Evolutionary conservation across 2,888 invertebrate species (phyloP).

Genomic region (Orthosia gothica): DNA sequence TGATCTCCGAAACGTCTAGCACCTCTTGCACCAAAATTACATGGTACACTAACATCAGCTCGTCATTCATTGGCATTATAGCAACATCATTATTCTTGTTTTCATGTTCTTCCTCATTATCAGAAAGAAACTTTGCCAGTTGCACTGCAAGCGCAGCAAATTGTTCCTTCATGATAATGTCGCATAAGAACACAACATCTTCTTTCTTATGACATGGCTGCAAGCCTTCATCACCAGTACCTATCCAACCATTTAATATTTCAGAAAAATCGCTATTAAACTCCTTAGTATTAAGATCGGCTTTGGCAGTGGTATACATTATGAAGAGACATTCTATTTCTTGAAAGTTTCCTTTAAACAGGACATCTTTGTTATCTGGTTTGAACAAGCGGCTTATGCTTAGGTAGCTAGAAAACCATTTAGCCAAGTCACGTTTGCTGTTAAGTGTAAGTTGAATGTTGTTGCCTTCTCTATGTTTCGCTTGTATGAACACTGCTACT

Average conservation of each 20-base stretch:
- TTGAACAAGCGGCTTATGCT: constrained; percentile 44
- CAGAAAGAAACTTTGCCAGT: constrained; percentile 35
- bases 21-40: constrained; percentile 46
- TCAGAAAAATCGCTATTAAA: constrained; percentile 2
- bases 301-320: constrained; percentile 57
- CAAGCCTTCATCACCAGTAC: constrained; percentile 40
- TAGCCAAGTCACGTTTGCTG: constrained; percentile 34
- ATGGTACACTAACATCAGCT: constrained; percentile 48
- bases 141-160: constrained; percentile 36
- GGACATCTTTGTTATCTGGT: constrained; percentile 14
- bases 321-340: constrained; percentile 51
- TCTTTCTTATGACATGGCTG: constrained; percentile 27
- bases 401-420: constrained; percentile 53
- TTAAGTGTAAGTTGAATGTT: constrained; percentile 29
- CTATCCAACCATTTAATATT: constrained; percentile 40
- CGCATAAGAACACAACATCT: constrained; percentile 36
- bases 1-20: constrained; percentile 38
- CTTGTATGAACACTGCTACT: constrained; percentile 55
- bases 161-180: constrained; percentile 43
- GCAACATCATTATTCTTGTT: background rate
- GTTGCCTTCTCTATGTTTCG: constrained; percentile 57
- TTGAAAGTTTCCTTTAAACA: constrained; percentile 44
- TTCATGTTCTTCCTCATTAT: background rate
- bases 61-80: constrained; percentile 46
- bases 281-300: constrained; percentile 18